Evolutionary conservation across 2,797 vertebrate genomes (phyloP), one percentile per base, ranked within the genome.

Genomic region (Pelobates cultripes): DNA sequence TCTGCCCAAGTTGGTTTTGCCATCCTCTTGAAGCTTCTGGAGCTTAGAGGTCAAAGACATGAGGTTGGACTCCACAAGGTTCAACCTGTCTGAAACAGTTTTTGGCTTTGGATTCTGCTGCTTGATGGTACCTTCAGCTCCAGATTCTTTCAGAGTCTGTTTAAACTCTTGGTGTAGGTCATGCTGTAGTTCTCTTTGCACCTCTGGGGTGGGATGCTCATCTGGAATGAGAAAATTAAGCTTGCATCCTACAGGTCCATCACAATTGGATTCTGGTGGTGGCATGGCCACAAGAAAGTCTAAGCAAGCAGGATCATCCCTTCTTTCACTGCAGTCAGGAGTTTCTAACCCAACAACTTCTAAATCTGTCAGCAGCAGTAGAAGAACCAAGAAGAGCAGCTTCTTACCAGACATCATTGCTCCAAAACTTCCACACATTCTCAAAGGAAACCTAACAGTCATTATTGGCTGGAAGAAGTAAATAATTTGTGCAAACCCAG

Each of bases 111-210:
- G 63, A n/a, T 66, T 75, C 7, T 43, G 85, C 41, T 64, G 68
- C 43, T 71, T 83, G 14, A 8, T 64, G 13, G 44, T 70, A 64
- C 73, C 9, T 6, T 75, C 86, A 55, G 51, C 4, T 85, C 63
- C 82, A 5, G 2, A 13, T 63, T 84, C 42, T 7, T 88, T 85
- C 0, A 10, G 69, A 57, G 81, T 80, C 41, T 83, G 69, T 12
- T 71, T 86, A 84, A 88, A 77, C 43, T 84, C 75, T 73, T 88
- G 76, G 57, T 86, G 82, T 51, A 77, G 82, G 61, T 89, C 84
- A 75, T 74, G 44, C 17, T 82, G 85, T 45, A 75, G 40, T 77
- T 85, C 75, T 41, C 10, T 83, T 17, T 68, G 63, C 84, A 85
- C 70, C 73, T 88, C 84, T 44, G 71, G 78, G 57, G 63, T 80